Conservation (phyloP, 2,888 invertebrate genomes). For the Helobdella robusta region DNA sequence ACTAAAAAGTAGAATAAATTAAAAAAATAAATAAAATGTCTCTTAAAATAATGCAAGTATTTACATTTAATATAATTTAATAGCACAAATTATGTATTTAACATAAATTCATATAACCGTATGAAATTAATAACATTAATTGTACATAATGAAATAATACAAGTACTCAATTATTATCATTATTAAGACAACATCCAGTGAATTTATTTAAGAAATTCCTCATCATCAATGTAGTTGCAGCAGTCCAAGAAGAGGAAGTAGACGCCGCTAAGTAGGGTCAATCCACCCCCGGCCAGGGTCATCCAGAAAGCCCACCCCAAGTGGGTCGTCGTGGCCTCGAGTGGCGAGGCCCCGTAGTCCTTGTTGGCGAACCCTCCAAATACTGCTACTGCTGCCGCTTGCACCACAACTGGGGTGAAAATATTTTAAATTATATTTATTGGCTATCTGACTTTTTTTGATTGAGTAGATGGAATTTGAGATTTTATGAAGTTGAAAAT, state of each 20-base stretch:
- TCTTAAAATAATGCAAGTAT: too few relatives aligned
- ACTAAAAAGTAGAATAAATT: too few relatives aligned
- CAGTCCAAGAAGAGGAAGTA: constrained; percentile 30
- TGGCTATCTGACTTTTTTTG: too few relatives aligned
- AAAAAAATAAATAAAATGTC: too few relatives aligned
- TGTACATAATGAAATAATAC: not conserved
- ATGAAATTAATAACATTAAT: not conserved
- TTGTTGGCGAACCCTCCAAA: constrained; percentile 28
- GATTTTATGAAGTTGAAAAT: too few relatives aligned
- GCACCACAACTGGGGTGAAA: constrained; percentile 21
- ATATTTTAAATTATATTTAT: not conserved
- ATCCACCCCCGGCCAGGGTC: constrained; percentile 22
- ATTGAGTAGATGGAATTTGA: too few relatives aligned
- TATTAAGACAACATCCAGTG: not conserved
- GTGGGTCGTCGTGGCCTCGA: constrained; percentile 18
- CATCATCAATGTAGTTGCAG: constrained; percentile 28
- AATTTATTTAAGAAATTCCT: constrained; percentile 23
- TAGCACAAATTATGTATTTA: too few relatives aligned
- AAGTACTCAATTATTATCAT: not conserved
- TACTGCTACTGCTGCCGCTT: constrained; percentile 28
- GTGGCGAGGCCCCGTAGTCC: constrained; percentile 25
- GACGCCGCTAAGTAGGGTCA: constrained; percentile 24
- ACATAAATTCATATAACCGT: too few relatives aligned
- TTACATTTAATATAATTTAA: too few relatives aligned
- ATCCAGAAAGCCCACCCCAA: constrained; percentile 29